Percentiles rank a stretch among this genome's conserved stretches.
Evolutionary conservation across 2,113 vertebrate genomes (phyloP).

Genomic region (Malurus melanocephalus): DNA sequence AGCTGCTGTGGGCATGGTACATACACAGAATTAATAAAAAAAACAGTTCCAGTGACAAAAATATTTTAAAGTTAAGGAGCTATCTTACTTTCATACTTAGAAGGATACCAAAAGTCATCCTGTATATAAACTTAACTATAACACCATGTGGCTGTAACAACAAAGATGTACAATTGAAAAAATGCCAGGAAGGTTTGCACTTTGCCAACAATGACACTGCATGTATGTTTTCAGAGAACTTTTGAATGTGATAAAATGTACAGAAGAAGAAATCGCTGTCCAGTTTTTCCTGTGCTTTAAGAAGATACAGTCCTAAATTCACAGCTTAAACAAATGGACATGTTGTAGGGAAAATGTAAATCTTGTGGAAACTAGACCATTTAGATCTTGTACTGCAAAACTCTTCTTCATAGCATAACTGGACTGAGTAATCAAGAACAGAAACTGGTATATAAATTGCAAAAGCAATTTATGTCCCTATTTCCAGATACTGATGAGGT

Average conservation of each 20-base stretch:
- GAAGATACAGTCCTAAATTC: background rate
- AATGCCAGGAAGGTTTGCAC: background rate
- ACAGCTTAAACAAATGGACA: background rate
- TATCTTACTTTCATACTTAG: background rate
- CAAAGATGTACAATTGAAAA: background rate
- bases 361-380: background rate
- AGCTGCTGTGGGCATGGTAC: background rate
- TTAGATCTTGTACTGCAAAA: background rate
- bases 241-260: background rate
- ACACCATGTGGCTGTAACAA: background rate
- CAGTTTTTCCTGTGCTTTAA: background rate
- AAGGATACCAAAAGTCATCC: background rate
- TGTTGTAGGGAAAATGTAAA: background rate
- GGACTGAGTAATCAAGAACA: background rate
- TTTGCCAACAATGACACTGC: background rate
- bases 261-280: background rate
- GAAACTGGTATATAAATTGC: background rate
- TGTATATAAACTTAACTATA: background rate
- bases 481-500: background rate
- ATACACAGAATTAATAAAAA: background rate
- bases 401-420: background rate
- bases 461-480: background rate
- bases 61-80: background rate
- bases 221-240: background rate
- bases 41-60: background rate